phyloP scores from a whole-genome alignment of 2,113 vertebrate species.

The Rafetus swinhoei region DNA sequence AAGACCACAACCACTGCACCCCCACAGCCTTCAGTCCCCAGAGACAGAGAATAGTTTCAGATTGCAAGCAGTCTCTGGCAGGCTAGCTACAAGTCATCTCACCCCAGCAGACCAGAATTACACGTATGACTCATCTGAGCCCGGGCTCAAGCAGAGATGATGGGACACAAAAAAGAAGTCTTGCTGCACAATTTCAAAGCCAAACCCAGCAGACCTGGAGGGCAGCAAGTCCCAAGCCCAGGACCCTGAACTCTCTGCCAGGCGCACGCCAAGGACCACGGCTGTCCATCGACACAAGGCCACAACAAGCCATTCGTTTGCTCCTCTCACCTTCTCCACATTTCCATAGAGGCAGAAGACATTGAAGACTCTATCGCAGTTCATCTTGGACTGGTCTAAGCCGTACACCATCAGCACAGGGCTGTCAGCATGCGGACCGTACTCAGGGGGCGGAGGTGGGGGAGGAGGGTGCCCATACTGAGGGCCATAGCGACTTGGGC shows the following conservation, averaged over 20 bases:
- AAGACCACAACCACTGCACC: not conserved
- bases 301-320: not conserved
- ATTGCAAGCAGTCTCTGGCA: not conserved
- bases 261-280: not conserved
- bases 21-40: not conserved
- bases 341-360: slow-evolving; percentile 95
- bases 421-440: slow-evolving; percentile 90
- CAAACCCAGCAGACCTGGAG: not conserved
- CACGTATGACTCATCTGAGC: not conserved
- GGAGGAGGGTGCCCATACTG: slow-evolving; percentile 87
- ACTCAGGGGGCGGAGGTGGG: slow-evolving; percentile 84
- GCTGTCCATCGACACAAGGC: not conserved
- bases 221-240: not conserved
- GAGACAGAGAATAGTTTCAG: not conserved
- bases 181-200: not conserved
- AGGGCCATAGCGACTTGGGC: slow-evolving; percentile 85
- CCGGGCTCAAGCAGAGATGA: not conserved
- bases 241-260: not conserved
- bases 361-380: slow-evolving; percentile 93
- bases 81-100: not conserved
- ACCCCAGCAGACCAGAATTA: not conserved
- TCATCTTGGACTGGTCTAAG: slow-evolving; percentile 90
- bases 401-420: slow-evolving; percentile 95
- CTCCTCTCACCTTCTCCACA: slow-evolving; percentile 87
- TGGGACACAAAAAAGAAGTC: not conserved